phyloP scores from a whole-genome alignment of 1,140 invertebrate species.

The Ips nitidus region DNA sequence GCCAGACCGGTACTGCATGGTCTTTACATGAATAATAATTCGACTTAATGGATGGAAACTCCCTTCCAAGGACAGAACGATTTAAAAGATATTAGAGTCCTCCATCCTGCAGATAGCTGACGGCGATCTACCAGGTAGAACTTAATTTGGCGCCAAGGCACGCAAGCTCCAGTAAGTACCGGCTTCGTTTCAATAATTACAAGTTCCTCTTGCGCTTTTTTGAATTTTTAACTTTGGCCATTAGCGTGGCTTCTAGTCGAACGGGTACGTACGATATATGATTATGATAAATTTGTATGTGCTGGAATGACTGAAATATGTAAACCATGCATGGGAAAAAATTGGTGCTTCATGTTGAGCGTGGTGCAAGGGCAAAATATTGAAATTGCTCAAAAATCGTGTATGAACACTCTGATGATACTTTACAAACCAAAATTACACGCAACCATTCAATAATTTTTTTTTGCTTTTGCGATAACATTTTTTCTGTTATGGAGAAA shows the following conservation, averaged over 20 bases:
- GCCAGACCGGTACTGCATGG: neutral
- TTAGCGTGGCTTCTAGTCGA: constrained; percentile 25
- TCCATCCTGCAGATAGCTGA: constrained; percentile 34
- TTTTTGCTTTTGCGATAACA: too few relatives aligned
- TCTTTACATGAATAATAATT: constrained; percentile 16
- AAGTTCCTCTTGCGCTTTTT: constrained; percentile 26
- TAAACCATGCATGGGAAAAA: constrained; percentile 8
- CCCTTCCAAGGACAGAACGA: constrained; percentile 40
- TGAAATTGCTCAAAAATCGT: neutral
- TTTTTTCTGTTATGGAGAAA: too few relatives aligned
- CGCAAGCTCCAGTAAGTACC: constrained; percentile 31
- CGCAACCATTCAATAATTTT: neutral
- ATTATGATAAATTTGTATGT: constrained; percentile 27
- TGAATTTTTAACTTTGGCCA: constrained; percentile 22
- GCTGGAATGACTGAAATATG: neutral
- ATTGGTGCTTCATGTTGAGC: neutral
- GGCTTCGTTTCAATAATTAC: constrained; percentile 35
- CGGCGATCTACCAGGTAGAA: constrained; percentile 36
- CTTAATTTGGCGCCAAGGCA: constrained; percentile 35
- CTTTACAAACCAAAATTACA: neutral
- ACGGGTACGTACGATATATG: constrained; percentile 16
- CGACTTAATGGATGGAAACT: constrained; percentile 23
- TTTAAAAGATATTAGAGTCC: constrained; percentile 43
- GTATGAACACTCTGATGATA: neutral
- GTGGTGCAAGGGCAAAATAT: neutral